Conservation (phyloP, 23 tunicate species). For the Halocynthia aurantium region DNA sequence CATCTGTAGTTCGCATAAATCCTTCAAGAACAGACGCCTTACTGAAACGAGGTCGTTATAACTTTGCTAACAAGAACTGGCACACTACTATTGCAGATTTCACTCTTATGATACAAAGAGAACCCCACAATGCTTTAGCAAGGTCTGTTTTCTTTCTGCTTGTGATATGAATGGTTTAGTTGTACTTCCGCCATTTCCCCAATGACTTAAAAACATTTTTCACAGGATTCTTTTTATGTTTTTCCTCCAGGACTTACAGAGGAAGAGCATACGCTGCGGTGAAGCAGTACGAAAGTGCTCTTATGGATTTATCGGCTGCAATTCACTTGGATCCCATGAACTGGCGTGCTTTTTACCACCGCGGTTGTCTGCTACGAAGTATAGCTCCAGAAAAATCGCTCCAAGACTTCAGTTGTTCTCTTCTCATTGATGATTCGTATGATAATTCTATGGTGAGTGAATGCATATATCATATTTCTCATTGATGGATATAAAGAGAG, state of each 20-base stretch:
- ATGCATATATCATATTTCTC: background rate
- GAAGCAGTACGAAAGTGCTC: conserved; percentile 46
- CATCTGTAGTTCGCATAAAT: conserved; percentile 46
- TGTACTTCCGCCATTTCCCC: background rate
- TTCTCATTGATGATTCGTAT: conserved; percentile 58
- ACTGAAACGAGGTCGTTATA: conserved; percentile 49
- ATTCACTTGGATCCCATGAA: conserved; percentile 80
- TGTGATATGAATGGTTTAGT: background rate
- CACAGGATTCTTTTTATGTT: background rate
- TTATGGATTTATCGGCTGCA: conserved; percentile 84
- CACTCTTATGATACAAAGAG: conserved; percentile 57
- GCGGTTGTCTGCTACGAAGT: conserved; percentile 69
- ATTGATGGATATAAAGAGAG: background rate
- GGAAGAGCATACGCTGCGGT: conserved; percentile 66
- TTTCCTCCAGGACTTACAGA: conserved; percentile 51
- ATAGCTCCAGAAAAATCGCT: conserved; percentile 77
- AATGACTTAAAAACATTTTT: background rate
- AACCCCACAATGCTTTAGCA: conserved; percentile 69
- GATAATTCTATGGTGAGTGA: conserved; percentile 67
- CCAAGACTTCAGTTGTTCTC: conserved; percentile 75
- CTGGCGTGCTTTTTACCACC: conserved; percentile 52
- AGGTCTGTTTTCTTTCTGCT: conserved; percentile 37
- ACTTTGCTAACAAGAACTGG: conserved; percentile 53
- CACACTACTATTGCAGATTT: conserved; percentile 62
- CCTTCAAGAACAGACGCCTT: conserved; percentile 74